Conservation (phyloP, 2,888 invertebrate genomes). For the Erpobdella octoculata region DNA sequence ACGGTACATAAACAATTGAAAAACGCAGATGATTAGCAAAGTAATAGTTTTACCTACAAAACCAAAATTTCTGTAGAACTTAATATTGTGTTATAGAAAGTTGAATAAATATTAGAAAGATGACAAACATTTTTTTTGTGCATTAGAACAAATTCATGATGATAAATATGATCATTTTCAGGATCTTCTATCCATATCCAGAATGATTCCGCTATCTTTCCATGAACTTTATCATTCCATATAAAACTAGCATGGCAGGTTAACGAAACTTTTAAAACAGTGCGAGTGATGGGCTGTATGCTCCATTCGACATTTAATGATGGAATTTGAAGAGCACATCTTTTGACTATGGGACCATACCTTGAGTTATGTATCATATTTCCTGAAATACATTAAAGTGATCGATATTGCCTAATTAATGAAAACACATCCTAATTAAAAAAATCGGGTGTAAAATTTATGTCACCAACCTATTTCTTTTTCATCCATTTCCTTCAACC, state of each 20-base stretch:
- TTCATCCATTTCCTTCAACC: slow-evolving; percentile 75
- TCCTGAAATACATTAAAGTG: slow-evolving; percentile 50
- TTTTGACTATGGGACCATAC: slow-evolving; percentile 68
- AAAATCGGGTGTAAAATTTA: not conserved
- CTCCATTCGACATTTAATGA: slow-evolving; percentile 70
- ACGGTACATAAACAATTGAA: not conserved
- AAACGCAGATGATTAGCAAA: not conserved
- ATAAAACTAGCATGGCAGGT: slow-evolving; percentile 58
- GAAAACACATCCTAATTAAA: not conserved
- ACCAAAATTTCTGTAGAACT: not conserved
- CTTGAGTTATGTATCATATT: slow-evolving; percentile 68
- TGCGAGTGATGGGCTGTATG: slow-evolving; percentile 90
- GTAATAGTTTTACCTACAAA: not conserved
- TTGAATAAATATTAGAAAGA: not conserved
- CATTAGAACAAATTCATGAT: slow-evolving; percentile 81
- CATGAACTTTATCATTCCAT: slow-evolving; percentile 84
- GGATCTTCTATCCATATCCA: slow-evolving; percentile 98
- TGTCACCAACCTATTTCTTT: slow-evolving; percentile 67
- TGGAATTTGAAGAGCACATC: slow-evolving; percentile 78
- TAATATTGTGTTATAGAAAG: not conserved
- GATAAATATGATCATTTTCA: slow-evolving; percentile 84
- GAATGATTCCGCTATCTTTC: slow-evolving; percentile 77
- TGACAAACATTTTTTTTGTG: slow-evolving; percentile 69
- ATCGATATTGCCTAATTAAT: not conserved
- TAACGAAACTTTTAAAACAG: slow-evolving; percentile 63